A percentile compares a stretch with the other conserved stretches of the same genome.
Evolutionary conservation across 1,140 invertebrate genomes (phyloP).

Genomic region (Zelostemma sp.): DNA sequence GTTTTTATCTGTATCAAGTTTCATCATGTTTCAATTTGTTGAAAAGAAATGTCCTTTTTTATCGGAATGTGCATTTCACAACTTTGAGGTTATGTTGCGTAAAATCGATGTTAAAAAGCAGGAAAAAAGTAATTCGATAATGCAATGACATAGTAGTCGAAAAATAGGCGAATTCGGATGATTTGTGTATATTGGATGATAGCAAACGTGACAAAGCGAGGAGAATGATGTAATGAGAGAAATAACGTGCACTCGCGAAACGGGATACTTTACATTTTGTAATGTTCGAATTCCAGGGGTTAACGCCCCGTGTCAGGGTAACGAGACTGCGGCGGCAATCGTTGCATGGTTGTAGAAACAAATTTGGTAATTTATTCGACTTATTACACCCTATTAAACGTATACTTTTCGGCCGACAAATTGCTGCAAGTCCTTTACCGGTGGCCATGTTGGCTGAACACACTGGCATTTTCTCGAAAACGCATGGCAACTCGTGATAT

Average conservation of each 20-base stretch:
- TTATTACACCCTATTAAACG: slow-evolving; percentile 58
- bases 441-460: slow-evolving; percentile 64
- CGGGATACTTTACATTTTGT: slow-evolving; percentile 55
- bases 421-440: slow-evolving; percentile 62
- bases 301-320: slow-evolving; percentile 45
- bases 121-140: no score
- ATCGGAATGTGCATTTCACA: no score
- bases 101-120: no score
- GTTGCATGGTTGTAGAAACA: slow-evolving; percentile 42
- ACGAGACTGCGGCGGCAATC: slow-evolving; percentile 51
- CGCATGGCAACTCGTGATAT: slow-evolving; percentile 48
- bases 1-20: no score
- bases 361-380: slow-evolving; percentile 45
- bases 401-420: slow-evolving; percentile 59
- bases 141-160: no score
- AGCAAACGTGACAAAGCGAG: not conserved
- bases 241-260: slow-evolving; percentile 11
- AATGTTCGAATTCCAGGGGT: slow-evolving; percentile 38
- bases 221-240: slow-evolving; percentile 58
- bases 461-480: slow-evolving; percentile 21
- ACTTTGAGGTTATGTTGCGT: no score
- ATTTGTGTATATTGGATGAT: not conserved
- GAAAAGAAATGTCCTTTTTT: no score
- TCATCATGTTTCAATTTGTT: no score
- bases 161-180: no score